These are phyloP conservation scores for Barbus barbus DNA, from an alignment of 2,113 vertebrate species.

Conservation along the genomic window DNA sequence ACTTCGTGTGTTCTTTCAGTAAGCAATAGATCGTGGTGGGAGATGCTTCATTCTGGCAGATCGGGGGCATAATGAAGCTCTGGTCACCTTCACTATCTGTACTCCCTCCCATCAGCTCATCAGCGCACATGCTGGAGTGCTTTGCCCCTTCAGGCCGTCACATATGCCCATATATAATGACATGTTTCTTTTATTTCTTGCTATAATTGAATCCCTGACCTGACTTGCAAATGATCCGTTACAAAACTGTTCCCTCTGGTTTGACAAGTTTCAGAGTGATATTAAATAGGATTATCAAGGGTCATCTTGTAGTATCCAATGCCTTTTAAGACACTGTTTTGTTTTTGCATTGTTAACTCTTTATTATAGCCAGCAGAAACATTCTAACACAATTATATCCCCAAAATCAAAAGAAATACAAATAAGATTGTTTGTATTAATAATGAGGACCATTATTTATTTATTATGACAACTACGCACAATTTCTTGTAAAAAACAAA, in stretches of 20 bases:
- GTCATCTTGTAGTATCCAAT: background rate
- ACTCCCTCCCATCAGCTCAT: conserved; percentile 34
- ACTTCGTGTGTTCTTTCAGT: background rate
- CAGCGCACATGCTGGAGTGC: conserved; percentile 16
- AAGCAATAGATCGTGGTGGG: background rate
- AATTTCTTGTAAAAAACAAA: background rate
- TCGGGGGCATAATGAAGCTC: conserved; percentile 28
- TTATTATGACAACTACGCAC: background rate
- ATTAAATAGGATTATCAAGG: background rate
- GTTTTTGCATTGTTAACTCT: background rate
- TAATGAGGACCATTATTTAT: background rate
- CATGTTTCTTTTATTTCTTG: background rate
- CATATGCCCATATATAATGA: background rate
- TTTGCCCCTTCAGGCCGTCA: conserved; percentile 38
- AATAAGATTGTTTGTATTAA: background rate
- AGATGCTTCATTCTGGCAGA: conserved; percentile 40
- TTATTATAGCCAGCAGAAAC: background rate
- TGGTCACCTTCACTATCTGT: conserved; percentile 44
- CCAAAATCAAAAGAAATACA: background rate
- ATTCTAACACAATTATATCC: background rate
- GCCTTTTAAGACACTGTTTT: background rate
- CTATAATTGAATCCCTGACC: conserved; percentile 24
- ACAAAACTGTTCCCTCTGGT: background rate
- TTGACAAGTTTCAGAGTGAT: background rate
- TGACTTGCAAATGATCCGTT: conserved; percentile 7